phyloP scores from a whole-genome alignment of 2,797 vertebrate genomes.

The Sebastes vulpes region DNA sequence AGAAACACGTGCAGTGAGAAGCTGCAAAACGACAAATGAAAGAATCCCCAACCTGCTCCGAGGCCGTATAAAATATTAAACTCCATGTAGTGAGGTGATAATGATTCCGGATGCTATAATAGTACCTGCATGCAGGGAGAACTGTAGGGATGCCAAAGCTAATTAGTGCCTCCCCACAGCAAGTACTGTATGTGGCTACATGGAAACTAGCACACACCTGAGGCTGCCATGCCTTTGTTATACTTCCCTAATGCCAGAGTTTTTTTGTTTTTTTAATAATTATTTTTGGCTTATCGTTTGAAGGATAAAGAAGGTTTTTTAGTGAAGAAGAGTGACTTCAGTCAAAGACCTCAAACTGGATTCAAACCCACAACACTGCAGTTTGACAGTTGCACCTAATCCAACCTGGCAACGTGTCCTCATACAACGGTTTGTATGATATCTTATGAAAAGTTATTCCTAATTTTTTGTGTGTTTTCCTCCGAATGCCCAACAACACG shows the following conservation, averaged over 20 bases:
- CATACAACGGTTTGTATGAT: no score
- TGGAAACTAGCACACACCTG: constrained; percentile 46
- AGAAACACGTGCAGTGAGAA: neutral
- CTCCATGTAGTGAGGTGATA: constrained; percentile 52
- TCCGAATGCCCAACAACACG: no score
- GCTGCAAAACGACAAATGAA: constrained; percentile 28
- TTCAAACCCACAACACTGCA: neutral
- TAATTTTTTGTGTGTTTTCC: no score
- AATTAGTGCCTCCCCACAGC: constrained; percentile 70
- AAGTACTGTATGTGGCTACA: constrained; percentile 41
- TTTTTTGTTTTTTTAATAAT: neutral
- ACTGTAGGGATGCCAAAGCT: constrained; percentile 63
- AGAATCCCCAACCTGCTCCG: constrained; percentile 29
- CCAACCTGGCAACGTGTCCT: no score
- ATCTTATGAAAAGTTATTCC: rapidly evolving
- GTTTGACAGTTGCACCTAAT: neutral
- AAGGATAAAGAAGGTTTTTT: neutral
- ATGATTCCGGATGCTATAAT: constrained; percentile 59
- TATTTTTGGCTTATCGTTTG: constrained; percentile 25
- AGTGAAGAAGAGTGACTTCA: neutral
- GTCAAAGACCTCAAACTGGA: neutral
- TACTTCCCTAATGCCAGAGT: constrained; percentile 51
- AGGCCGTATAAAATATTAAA: constrained; percentile 52
- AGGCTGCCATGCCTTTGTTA: constrained; percentile 36
- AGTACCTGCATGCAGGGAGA: constrained; percentile 61